A percentile compares a stretch with the other conserved stretches of the same genome.
Conservation (phyloP, 2,888 invertebrate genomes). For the Anticlea derivata region DNA sequence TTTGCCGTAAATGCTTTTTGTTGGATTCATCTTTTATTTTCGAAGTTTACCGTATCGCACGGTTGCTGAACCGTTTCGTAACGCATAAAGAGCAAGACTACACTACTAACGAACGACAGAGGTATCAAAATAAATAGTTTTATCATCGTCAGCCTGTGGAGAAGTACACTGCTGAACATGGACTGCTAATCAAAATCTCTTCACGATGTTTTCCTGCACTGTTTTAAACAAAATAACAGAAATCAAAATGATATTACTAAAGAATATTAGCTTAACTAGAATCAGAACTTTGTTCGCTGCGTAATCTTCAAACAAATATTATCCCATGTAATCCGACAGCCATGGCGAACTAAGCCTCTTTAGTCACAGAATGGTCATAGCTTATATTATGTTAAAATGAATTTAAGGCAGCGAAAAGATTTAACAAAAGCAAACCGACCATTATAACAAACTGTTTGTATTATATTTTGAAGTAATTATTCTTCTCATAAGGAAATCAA, state of each 20-base stretch:
- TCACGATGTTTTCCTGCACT: too few relatives aligned
- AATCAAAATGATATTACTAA: background rate
- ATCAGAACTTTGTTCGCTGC: constrained; percentile 25
- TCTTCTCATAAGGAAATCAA: too few relatives aligned
- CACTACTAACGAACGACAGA: too few relatives aligned
- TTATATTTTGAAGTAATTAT: too few relatives aligned
- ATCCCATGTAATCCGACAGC: constrained; percentile 53
- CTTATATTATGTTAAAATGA: constrained; percentile 33
- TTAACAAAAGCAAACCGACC: constrained; percentile 24
- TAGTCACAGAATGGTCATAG: constrained; percentile 44
- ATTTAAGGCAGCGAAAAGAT: constrained; percentile 41
- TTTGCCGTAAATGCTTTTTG: constrained; percentile 54
- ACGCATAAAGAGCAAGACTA: constrained; percentile 18
- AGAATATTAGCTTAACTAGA: background rate
- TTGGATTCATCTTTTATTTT: constrained; percentile 54
- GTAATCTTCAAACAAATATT: constrained; percentile 64
- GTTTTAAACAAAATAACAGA: too few relatives aligned
- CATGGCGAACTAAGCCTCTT: constrained; percentile 46
- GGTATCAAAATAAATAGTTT: too few relatives aligned
- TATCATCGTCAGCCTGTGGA: too few relatives aligned
- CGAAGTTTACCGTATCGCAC: constrained; percentile 30
- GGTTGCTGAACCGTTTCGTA: constrained; percentile 20
- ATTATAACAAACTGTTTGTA: background rate
- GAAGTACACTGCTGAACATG: too few relatives aligned
- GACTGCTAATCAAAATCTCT: too few relatives aligned